Percentiles rank a stretch among this genome's conserved stretches.
Evolutionary conservation across 1,140 invertebrate genomes (phyloP).

Genomic region (Drosophila tani): DNA sequence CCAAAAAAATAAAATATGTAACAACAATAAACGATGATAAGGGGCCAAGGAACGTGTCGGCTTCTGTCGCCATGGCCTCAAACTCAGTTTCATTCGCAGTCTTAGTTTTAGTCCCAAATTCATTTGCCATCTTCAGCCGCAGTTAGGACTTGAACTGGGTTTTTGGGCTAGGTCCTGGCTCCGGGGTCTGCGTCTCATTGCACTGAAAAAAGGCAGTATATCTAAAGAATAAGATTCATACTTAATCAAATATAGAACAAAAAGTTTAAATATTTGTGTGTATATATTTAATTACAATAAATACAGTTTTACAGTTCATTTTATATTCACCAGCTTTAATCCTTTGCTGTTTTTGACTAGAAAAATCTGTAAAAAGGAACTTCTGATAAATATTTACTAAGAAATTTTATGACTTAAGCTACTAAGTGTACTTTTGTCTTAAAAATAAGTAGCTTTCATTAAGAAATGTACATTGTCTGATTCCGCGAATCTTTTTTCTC

Average conservation of each 20-base stretch:
- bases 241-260: no score
- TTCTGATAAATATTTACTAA: no score
- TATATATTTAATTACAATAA: no score
- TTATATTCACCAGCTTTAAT: no score
- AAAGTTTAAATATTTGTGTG: no score
- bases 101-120: slow-evolving; percentile 13
- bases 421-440: no score
- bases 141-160: slow-evolving; percentile 9
- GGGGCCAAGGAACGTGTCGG: slow-evolving; percentile 76
- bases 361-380: no score
- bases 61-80: slow-evolving; percentile 31
- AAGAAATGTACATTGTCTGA: background rate
- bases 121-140: slow-evolving; percentile 23
- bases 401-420: no score
- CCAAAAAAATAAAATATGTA: slow-evolving; percentile 55
- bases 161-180: slow-evolving; percentile 11
- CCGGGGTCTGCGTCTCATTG: background rate
- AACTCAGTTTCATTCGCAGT: slow-evolving; percentile 11
- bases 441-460: background rate
- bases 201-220: slow-evolving; percentile 5
- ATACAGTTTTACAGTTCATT: no score
- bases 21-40: slow-evolving; percentile 81
- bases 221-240: no score
- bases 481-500: background rate
- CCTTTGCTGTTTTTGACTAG: no score